phyloP scores from a whole-genome alignment of 2,888 invertebrate genomes.

The Diarsia brunnea region DNA sequence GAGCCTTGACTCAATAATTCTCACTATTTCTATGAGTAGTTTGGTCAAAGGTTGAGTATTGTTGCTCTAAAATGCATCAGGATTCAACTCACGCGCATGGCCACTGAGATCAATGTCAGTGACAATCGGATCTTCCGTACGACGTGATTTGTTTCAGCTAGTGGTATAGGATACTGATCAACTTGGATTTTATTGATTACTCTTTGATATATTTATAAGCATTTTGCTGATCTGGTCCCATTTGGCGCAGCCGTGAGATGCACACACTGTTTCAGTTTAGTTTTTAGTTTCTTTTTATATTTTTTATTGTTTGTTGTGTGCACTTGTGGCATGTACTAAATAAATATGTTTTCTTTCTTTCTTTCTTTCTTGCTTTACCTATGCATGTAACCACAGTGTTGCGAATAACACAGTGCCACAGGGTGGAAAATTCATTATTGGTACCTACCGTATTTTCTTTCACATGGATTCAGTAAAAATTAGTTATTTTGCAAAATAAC shows the following conservation, averaged over 20 bases:
- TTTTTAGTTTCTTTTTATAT: too few species aligned
- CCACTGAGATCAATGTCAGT: slow-evolving; percentile 73
- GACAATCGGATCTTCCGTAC: slow-evolving; percentile 75
- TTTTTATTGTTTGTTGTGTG: too few species aligned
- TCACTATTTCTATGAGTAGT: not conserved
- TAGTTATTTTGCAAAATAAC: too few species aligned
- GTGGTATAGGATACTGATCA: not conserved
- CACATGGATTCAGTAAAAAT: too few species aligned
- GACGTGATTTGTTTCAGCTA: slow-evolving; percentile 71
- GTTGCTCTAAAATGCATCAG: slow-evolving; percentile 38
- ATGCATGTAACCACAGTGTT: too few species aligned
- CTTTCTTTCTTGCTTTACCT: too few species aligned
- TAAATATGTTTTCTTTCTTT: too few species aligned
- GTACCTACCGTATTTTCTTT: too few species aligned
- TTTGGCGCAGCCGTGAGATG: too few species aligned
- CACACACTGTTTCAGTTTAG: too few species aligned
- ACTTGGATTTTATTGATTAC: not conserved
- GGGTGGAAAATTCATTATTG: not conserved
- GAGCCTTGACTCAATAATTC: not conserved
- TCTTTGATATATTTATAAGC: not conserved
- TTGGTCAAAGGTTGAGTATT: slow-evolving; percentile 26
- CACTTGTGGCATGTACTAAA: too few species aligned
- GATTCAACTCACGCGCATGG: slow-evolving; percentile 68
- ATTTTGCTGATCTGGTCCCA: too few species aligned
- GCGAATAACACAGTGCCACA: not conserved